Base-by-base conservation (phyloP, 2,113 vertebrate genomes). In the Amazona guildingii region DNA sequence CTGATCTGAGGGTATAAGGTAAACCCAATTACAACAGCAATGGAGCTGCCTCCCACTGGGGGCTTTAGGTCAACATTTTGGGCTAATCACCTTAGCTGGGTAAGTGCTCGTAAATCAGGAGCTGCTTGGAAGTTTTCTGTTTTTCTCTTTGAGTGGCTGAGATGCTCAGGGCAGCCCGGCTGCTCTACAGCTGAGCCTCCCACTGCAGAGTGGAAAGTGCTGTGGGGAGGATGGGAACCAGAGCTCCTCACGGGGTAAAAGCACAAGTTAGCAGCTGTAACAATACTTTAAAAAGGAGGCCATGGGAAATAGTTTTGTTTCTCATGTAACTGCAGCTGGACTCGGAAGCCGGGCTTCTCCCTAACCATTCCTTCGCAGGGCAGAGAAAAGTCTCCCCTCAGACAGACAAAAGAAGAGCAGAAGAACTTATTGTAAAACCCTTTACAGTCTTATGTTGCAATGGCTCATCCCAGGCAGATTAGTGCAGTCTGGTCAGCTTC, bases 31-130 rank as follows among this genome's bases (percentile, higher is more conserved):
- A 96, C 79, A 88, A 88, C 48, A 93, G 78, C 90, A 93, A 25
- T 6, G 12, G 55, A 94, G 46, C 83, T 94, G 83, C 93, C 90
- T 96, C 87, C 85, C 95, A 94, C 90, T 83, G 55, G 85, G 1
- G 68, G 72, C 79, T 96, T 91, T 83, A 92, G 54, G 68, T 97
- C 94, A 96, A 94, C 49, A 83, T 83, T 94, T 96, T 95, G 79
- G 79, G 79, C 79, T 97, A 94, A 96, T 96, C 92, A 95, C 67
- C 92, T 90, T 88, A 92, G 87, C 75, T 94, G 87, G 41, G 43
- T 86, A 92, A 95, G 72, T 43, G 39, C 72, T 94, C 37, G 0
- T 96, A 95, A 95, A 96, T 96, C 85, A 95, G 80, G 64, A 77
- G 8, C 46, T 52, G 29, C 82, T 88, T 85, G 83, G 72, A 94